phyloP scores from a whole-genome alignment of 1,140 invertebrate genomes.

The Caenorhabditis brenneri region DNA sequence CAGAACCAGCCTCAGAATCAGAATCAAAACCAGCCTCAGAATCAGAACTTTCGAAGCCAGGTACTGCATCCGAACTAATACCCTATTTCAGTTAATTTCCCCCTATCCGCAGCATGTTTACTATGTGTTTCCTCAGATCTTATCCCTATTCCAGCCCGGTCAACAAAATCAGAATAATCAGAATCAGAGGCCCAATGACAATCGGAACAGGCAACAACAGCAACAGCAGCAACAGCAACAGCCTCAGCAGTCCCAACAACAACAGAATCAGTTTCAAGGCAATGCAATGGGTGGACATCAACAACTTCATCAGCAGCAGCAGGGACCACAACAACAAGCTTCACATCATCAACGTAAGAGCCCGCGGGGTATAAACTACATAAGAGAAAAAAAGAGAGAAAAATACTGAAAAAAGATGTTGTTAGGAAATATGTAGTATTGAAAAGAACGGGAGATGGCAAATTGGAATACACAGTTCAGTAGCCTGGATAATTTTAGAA shows the following conservation, averaged over 20 bases:
- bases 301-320: slow-evolving; percentile 18
- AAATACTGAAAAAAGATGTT: background rate
- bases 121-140: background rate
- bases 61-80: no score
- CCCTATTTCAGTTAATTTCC: no score
- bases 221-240: background rate
- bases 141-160: background rate
- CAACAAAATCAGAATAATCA: background rate
- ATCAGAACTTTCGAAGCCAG: slow-evolving; percentile 1
- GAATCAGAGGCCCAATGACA: slow-evolving; percentile 7
- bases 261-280: slow-evolving; percentile 3
- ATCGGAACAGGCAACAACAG: background rate
- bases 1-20: background rate
- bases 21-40: background rate
- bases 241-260: no score
- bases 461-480: background rate
- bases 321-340: slow-evolving; percentile 34
- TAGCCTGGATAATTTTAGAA: slow-evolving; percentile 39
- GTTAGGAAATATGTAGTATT: background rate
- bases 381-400: background rate
- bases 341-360: slow-evolving; percentile 36
- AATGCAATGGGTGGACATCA: background rate
- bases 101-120: background rate
- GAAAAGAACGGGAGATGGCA: background rate
- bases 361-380: background rate